phyloP scores from a whole-genome alignment of 2,888 invertebrate species.

The Lithophane ornitopus region DNA sequence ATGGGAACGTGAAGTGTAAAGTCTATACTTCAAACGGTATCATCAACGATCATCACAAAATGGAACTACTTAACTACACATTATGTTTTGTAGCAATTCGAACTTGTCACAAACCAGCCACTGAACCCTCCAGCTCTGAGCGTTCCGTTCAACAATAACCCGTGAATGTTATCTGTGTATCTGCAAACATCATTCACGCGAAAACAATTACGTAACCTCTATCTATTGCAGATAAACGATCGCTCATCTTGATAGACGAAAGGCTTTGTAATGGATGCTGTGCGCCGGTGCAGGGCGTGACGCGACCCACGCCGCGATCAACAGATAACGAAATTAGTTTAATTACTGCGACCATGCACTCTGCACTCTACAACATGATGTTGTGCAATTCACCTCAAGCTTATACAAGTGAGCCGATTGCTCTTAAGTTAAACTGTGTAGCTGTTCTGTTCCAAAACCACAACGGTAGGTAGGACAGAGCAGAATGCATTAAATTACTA shows the following conservation, averaged over 20 bases:
- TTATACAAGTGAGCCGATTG: not conserved
- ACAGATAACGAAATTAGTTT: slow-evolving; percentile 53
- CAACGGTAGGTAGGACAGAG: not conserved
- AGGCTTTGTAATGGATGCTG: slow-evolving; percentile 42
- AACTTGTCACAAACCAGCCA: slow-evolving; percentile 2
- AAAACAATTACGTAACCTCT: slow-evolving; percentile 61
- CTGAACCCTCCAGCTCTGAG: not conserved
- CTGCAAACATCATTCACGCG: slow-evolving; percentile 57
- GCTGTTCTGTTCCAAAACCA: not conserved
- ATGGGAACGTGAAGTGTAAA: not conserved
- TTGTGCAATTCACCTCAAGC: slow-evolving; percentile 13
- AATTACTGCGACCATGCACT: slow-evolving; percentile 44
- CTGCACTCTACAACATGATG: not conserved
- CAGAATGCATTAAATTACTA: not conserved
- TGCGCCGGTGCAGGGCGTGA: slow-evolving; percentile 36
- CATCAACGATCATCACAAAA: not conserved
- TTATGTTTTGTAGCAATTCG: not conserved
- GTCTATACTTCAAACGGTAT: not conserved
- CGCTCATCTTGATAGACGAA: slow-evolving; percentile 45
- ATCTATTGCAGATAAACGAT: slow-evolving; percentile 49
- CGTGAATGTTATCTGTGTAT: slow-evolving; percentile 51
- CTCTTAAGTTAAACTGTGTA: not conserved
- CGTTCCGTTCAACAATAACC: slow-evolving; percentile 13
- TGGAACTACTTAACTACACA: not conserved
- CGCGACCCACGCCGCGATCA: slow-evolving; percentile 44